These are phyloP conservation scores for Zygogramma bicolorata DNA, from an alignment of 2,888 invertebrate species.

Conservation along the genomic window DNA sequence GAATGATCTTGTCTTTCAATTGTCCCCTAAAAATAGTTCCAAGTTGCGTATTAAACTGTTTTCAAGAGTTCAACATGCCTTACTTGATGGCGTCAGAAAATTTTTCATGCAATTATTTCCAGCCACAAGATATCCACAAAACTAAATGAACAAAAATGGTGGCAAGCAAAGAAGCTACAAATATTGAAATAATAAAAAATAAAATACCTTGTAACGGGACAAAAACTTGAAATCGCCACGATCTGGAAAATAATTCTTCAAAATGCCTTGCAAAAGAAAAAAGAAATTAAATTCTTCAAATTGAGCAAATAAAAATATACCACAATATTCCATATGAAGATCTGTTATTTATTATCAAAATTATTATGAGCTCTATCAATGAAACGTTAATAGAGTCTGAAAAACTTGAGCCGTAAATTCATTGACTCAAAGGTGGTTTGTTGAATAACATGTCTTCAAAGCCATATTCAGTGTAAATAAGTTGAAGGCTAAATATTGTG, in stretches of 20 bases:
- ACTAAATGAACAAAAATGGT: conserved; percentile 14
- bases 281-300: conserved; percentile 51
- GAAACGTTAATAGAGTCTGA: too few relatives aligned
- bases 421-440: too few relatives aligned
- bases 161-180: conserved; percentile 22
- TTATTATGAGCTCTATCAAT: too few relatives aligned
- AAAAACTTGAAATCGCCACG: conserved; percentile 64
- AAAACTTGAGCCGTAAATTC: too few relatives aligned
- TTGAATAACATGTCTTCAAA: too few relatives aligned
- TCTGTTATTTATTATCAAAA: too few relatives aligned
- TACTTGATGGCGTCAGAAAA: conserved; percentile 8
- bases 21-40: conserved; percentile 57
- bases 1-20: conserved; percentile 57
- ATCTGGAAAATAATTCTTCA: conserved; percentile 64
- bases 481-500: too few relatives aligned
- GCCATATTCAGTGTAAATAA: too few relatives aligned
- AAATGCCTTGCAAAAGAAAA: conserved; percentile 61
- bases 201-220: conserved; percentile 62
- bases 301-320: conserved; percentile 42
- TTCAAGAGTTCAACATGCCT: neutral
- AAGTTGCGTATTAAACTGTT: neutral
- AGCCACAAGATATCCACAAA: neutral
- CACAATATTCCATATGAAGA: conserved; percentile 8
- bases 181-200: conserved; percentile 41
- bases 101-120: conserved; percentile 14